These are phyloP conservation scores for Oceanodroma tethys DNA, from an alignment of 2,113 vertebrate genomes.

Conservation along the genomic window DNA sequence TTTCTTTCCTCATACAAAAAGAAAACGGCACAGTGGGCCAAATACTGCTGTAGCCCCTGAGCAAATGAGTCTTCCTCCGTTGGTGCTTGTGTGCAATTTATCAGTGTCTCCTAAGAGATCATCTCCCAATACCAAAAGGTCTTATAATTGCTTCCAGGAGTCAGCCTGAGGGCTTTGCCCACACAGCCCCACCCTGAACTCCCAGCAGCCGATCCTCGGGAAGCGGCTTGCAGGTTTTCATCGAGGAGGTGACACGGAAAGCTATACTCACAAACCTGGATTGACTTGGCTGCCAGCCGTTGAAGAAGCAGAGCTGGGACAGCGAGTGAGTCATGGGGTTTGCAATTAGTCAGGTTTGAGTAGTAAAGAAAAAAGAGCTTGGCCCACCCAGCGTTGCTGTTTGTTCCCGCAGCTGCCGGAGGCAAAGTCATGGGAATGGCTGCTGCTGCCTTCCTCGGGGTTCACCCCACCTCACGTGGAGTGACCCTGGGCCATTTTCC, in stretches of 20 bases:
- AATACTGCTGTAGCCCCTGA: not conserved
- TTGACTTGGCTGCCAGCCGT: not conserved
- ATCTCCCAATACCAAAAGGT: not conserved
- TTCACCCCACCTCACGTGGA: not conserved
- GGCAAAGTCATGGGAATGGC: not conserved
- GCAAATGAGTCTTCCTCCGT: not conserved
- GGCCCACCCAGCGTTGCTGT: not conserved
- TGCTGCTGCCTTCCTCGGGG: not conserved
- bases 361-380: not conserved
- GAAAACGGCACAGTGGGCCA: not conserved
- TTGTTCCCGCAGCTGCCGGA: not conserved
- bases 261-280: not conserved
- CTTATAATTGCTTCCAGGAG: not conserved
- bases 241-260: not conserved
- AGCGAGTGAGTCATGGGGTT: not conserved
- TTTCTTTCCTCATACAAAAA: not conserved
- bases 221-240: not conserved
- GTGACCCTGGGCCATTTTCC: not conserved
- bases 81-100: not conserved
- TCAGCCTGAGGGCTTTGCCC: not conserved
- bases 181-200: not conserved
- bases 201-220: not conserved
- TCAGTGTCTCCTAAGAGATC: not conserved
- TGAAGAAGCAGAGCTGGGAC: not conserved
- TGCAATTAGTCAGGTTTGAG: not conserved